phyloP scores from a whole-genome alignment of 2,797 vertebrate genomes.

The Ambastaia sidthimunki region DNA sequence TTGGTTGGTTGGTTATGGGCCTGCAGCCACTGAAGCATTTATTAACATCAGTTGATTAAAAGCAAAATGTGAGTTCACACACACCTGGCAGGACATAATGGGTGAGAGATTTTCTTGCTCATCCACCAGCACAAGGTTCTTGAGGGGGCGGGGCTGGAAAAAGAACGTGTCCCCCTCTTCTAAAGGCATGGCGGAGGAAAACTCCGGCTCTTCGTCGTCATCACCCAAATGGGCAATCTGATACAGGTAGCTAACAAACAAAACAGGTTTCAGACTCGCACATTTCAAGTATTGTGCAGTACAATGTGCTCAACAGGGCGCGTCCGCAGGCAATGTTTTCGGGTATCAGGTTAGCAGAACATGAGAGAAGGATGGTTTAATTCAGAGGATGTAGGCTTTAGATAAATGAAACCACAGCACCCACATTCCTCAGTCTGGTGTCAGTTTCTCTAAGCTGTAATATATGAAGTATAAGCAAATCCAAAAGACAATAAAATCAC shows the following conservation, averaged over 20 bases:
- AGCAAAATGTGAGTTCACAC: conserved; percentile 6
- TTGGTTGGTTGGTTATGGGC: background rate
- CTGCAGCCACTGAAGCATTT: background rate
- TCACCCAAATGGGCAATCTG: conserved; percentile 98
- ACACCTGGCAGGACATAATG: conserved; percentile 95
- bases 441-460: background rate
- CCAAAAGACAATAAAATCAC: too few species aligned
- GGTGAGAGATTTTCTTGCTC: conserved; percentile 97
- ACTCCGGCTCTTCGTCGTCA: conserved; percentile 97
- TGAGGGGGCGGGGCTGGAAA: conserved; percentile 95
- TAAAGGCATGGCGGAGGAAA: conserved; percentile 98
- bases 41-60: background rate
- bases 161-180: conserved; percentile 99
- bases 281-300: background rate
- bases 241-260: conserved; percentile 88
- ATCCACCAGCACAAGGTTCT: conserved; percentile 96
- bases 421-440: too few species aligned
- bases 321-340: background rate
- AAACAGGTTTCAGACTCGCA: background rate
- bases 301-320: background rate
- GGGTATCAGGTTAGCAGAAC: background rate
- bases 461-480: too few species aligned
- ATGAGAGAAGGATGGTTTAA: background rate
- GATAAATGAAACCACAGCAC: background rate
- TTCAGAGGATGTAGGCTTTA: background rate